Percentiles rank a stretch among this genome's conserved stretches.
Conservation (phyloP, 35 echinoderm and acorn worm species). For the Lytechinus pictus region DNA sequence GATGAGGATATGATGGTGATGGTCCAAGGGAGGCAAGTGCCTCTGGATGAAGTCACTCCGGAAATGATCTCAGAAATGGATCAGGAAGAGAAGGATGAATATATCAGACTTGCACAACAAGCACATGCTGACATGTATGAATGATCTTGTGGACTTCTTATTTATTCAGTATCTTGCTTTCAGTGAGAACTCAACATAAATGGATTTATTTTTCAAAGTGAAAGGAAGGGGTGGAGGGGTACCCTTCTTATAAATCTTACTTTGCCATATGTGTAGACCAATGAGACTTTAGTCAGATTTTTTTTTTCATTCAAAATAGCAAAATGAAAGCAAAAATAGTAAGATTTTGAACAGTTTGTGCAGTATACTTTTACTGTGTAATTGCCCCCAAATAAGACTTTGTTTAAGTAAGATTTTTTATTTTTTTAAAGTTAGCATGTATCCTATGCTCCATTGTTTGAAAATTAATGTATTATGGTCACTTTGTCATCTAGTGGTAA, state of each 20-base stretch:
- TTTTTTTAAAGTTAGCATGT: too few species aligned
- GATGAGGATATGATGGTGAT: constrained; percentile 94
- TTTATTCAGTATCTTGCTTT: background rate
- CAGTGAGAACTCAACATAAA: background rate
- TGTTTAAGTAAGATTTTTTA: too few species aligned
- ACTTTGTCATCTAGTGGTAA: too few species aligned
- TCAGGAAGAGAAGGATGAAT: constrained; percentile 78
- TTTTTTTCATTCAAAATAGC: background rate
- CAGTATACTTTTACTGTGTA: too few species aligned
- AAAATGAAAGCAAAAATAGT: too few species aligned
- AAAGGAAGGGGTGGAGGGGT: background rate
- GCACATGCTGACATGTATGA: constrained; percentile 98
- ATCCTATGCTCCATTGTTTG: too few species aligned
- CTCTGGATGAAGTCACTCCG: constrained; percentile 87
- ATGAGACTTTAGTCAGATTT: background rate
- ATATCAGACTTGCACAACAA: constrained; percentile 89
- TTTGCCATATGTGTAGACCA: too few species aligned
- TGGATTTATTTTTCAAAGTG: background rate
- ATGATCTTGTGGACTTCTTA: constrained; percentile 6
- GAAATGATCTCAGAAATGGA: constrained; percentile 86
- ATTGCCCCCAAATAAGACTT: too few species aligned
- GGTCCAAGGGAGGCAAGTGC: constrained; percentile 64
- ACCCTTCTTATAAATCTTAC: background rate
- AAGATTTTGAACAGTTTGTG: too few species aligned
- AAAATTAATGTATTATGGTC: too few species aligned